Evolutionary conservation across 2,888 invertebrate genomes (phyloP).

Genomic region (Pseudoips prasinana): DNA sequence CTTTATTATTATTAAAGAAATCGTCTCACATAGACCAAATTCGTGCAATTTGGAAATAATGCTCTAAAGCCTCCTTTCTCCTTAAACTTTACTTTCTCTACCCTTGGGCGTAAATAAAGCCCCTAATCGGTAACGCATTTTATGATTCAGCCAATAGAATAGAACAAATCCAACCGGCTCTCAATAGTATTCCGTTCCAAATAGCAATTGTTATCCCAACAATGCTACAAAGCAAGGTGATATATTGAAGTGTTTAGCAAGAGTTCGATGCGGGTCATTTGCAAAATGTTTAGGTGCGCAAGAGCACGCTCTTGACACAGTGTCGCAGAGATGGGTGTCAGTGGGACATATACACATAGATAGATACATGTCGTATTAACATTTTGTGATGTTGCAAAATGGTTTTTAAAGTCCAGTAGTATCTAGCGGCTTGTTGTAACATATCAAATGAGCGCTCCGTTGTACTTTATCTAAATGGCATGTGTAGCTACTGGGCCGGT

Average conservation of each 20-base stretch:
- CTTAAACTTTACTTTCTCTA: too few species aligned
- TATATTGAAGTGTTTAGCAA: constrained; percentile 29
- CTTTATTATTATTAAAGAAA: too few species aligned
- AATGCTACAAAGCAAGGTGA: constrained; percentile 17
- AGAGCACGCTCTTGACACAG: constrained; percentile 57
- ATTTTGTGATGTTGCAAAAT: constrained; percentile 44
- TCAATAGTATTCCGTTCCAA: neutral
- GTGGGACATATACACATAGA: constrained; percentile 44
- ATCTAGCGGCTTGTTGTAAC: constrained; percentile 21
- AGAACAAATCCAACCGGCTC: too few species aligned
- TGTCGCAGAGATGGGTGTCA: constrained; percentile 31
- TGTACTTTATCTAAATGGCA: neutral
- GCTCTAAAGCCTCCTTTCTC: too few species aligned
- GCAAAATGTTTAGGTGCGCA: constrained; percentile 41
- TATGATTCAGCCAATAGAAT: too few species aligned
- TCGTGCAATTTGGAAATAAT: too few species aligned
- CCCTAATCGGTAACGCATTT: too few species aligned
- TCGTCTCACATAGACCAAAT: too few species aligned
- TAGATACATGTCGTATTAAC: constrained; percentile 45
- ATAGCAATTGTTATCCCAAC: constrained; percentile 6
- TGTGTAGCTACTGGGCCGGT: too few species aligned
- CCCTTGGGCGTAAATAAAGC: too few species aligned
- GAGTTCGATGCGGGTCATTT: constrained; percentile 39
- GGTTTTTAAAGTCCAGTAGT: constrained; percentile 5
- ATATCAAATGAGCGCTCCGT: too few species aligned